Base-by-base conservation (phyloP, 1,140 invertebrate species). In the Drosophila eugracilis region DNA sequence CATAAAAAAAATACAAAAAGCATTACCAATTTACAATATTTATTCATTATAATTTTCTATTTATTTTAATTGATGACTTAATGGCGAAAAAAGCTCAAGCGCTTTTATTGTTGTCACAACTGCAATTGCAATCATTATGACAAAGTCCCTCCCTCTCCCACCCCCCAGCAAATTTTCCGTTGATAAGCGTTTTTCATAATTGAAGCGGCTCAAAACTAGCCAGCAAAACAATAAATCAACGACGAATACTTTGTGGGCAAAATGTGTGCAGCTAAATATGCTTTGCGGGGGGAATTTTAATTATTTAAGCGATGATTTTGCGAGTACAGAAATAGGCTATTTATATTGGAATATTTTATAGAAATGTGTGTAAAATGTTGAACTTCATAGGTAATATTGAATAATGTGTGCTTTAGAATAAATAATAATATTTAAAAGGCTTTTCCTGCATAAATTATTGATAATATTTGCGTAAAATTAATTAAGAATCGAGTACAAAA, bases 31-130 rank as follows among this genome's bases (percentile, higher is more conserved):
- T 75, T 48, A 41, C 47, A 42, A 57, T 73, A 86, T 80, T 76
- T 76, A 76, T 85, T 86, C 63, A 60, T 75, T 72, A 86, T 80
- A 70, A 77, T 81, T 86, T 69, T 63, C 77, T 88, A 86, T 86
- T 81, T 86, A 88, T 86, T 86, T 86, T 81, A 86, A 86, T 86
- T 86, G 81, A 86, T 86, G 83, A 81, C 73, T 86, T 86, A 88
- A 88, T 86, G 77, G 60, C 73, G n/a, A n/a, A 44, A 77, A 45
- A 66, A 28, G 44, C 67, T 75, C 34, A 77, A 74, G 69, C 55
- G 80, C 52, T 69, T 72, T 73, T 77, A 79, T 79, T 85, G 71
- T 85, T 85, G 80, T 85, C 80, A 71, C 67, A 86, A 86, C 67
- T 86, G 58, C 57, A 79, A 84, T 77, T 76, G 50, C 58, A 85